Evolutionary conservation across 2,888 invertebrate genomes (phyloP).

Genomic region (Macrophya annulata): DNA sequence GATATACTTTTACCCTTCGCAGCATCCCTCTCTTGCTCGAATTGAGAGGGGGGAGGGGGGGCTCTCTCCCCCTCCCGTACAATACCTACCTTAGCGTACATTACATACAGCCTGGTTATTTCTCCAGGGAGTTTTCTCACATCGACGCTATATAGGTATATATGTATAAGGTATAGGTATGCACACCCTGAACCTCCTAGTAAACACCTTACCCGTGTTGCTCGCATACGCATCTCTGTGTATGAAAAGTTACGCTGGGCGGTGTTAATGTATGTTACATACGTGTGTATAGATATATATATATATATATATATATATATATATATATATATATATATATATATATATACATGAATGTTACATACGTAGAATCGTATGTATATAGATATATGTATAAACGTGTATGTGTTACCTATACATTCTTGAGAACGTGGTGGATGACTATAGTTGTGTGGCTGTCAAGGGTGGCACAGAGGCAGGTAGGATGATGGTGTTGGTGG

Average conservation of each 20-base stretch:
- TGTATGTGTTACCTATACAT: slow-evolving; percentile 2
- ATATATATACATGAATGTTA: too few relatives aligned
- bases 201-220: slow-evolving; percentile 51
- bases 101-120: slow-evolving; percentile 77
- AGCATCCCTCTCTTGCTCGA: slow-evolving; percentile 59
- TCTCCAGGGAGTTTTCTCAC: slow-evolving; percentile 77
- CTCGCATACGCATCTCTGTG: not conserved
- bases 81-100: slow-evolving; percentile 75
- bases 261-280: not conserved
- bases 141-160: slow-evolving; percentile 64
- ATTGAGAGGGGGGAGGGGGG: not conserved
- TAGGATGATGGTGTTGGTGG: slow-evolving; percentile 1
- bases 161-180: not conserved
- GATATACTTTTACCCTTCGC: slow-evolving; percentile 60
- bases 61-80: slow-evolving; percentile 65
- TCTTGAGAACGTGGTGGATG: slow-evolving; percentile 11
- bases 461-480: not conserved
- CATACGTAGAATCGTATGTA: too few relatives aligned
- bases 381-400: not conserved
- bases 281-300: not conserved
- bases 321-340: not conserved
- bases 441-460: not conserved
- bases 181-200: slow-evolving; percentile 56
- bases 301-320: not conserved
- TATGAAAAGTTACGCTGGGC: not conserved